A percentile compares a stretch with the other conserved stretches of the same genome.
These are phyloP conservation scores for Zaprionus kolodkinae DNA, from an alignment of 1,140 invertebrate species.

Conservation along the genomic window DNA sequence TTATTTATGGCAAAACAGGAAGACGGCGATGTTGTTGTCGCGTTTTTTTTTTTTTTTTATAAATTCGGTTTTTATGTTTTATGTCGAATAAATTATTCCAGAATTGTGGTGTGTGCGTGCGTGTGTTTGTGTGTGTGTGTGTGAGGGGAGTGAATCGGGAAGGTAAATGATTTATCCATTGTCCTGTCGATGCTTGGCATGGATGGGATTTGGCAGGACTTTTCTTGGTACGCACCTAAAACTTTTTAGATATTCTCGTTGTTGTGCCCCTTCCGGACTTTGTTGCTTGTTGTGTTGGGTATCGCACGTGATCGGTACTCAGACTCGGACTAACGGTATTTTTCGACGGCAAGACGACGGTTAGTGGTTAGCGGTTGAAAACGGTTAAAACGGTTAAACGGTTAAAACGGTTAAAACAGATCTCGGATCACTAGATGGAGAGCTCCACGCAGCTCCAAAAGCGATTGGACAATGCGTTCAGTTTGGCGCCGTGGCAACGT, in stretches of 20 bases:
- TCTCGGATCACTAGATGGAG: slow-evolving; percentile 71
- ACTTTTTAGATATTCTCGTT: slow-evolving; percentile 19
- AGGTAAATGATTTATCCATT: not conserved
- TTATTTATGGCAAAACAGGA: slow-evolving; percentile 48
- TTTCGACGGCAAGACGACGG: slow-evolving; percentile 6
- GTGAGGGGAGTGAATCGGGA: not conserved
- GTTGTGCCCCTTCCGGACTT: slow-evolving; percentile 56
- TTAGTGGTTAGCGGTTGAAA: slow-evolving; percentile 7
- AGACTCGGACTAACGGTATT: slow-evolving; percentile 37
- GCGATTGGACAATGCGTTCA: slow-evolving; percentile 81
- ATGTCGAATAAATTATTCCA: slow-evolving; percentile 10
- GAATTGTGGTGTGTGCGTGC: not conserved
- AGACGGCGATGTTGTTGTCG: slow-evolving; percentile 2
- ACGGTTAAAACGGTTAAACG: not conserved
- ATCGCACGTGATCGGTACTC: slow-evolving; percentile 49
- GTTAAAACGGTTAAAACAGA: slow-evolving; percentile 15
- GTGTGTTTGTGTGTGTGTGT: slow-evolving; percentile 10
- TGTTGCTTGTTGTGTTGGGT: not conserved
- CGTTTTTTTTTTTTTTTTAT: not conserved
- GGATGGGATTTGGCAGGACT: not conserved
- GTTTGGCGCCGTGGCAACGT: slow-evolving; percentile 50
- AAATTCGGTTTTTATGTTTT: slow-evolving; percentile 2
- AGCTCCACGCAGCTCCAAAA: slow-evolving; percentile 80
- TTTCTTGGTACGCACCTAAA: slow-evolving; percentile 63
- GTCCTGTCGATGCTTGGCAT: not conserved